phyloP scores from a whole-genome alignment of 2,888 invertebrate species.

The Leistus spinibarbis region DNA sequence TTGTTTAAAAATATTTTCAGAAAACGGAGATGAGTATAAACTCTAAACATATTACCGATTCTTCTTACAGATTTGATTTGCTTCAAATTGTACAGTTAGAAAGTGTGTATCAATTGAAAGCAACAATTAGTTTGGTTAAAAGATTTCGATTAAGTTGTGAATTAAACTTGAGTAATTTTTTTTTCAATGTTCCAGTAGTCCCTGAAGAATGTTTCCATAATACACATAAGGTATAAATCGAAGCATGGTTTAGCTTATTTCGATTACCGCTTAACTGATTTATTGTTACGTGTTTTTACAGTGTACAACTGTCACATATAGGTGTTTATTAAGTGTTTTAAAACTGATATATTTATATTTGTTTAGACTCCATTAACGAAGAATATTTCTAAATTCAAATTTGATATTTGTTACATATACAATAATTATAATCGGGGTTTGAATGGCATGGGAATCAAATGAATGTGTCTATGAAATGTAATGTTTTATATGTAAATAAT shows the following conservation, averaged over 20 bases:
- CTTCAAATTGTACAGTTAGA: no score
- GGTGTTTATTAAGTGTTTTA: not conserved
- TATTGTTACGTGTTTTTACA: not conserved
- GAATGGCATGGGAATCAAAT: not conserved
- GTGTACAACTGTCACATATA: not conserved
- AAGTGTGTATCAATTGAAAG: no score
- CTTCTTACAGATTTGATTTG: no score
- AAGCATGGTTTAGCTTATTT: not conserved
- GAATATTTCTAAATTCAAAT: not conserved
- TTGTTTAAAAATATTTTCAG: no score
- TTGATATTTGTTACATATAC: not conserved
- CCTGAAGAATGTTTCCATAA: not conserved
- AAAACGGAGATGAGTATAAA: no score
- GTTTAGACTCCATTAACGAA: not conserved
- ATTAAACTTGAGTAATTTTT: not conserved
- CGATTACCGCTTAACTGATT: not conserved
- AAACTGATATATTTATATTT: not conserved
- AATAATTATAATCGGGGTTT: not conserved
- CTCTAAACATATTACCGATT: no score
- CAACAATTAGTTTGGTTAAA: no score
- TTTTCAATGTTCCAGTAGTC: not conserved
- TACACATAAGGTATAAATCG: not conserved
- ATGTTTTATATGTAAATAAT: not conserved
- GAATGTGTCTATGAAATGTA: not conserved
- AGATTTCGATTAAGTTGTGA: no score